Conservation (phyloP, 2,888 invertebrate species). For the Peribatodes rhomboidaria region DNA sequence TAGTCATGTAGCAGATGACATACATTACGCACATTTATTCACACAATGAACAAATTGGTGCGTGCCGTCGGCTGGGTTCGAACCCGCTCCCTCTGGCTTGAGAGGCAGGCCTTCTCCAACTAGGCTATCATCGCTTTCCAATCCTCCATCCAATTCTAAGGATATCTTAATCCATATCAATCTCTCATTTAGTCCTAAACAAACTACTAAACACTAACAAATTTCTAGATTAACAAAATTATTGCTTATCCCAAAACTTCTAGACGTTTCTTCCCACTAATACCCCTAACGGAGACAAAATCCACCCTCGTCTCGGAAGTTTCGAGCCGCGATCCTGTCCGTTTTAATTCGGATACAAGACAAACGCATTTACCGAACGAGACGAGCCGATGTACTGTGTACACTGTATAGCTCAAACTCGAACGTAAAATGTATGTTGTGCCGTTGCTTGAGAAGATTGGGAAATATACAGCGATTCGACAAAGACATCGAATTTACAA, state of each 20-base stretch:
- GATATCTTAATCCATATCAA: no score
- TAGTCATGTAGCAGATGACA: no score
- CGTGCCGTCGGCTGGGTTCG: no score
- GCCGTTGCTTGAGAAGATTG: not conserved
- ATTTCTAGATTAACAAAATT: not conserved
- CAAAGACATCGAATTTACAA: not conserved
- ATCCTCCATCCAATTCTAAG: no score
- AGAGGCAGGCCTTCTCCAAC: no score
- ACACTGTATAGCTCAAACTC: constrained; percentile 1
- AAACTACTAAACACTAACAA: no score
- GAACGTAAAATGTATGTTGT: not conserved
- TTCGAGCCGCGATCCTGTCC: constrained; percentile 48
- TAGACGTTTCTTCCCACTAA: constrained; percentile 12
- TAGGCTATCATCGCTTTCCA: no score
- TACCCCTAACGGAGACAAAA: constrained; percentile 18
- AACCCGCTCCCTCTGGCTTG: no score
- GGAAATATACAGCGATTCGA: not conserved
- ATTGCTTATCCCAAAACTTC: not conserved
- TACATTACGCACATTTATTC: no score
- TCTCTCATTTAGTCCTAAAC: no score
- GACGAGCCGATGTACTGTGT: not conserved
- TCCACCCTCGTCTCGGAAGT: constrained; percentile 56
- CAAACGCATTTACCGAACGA: constrained; percentile 66
- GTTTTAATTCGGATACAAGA: constrained; percentile 64
- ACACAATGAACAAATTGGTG: no score